These are phyloP conservation scores for Malthinus flaveolus DNA, from an alignment of 2,888 invertebrate species.

Conservation along the genomic window DNA sequence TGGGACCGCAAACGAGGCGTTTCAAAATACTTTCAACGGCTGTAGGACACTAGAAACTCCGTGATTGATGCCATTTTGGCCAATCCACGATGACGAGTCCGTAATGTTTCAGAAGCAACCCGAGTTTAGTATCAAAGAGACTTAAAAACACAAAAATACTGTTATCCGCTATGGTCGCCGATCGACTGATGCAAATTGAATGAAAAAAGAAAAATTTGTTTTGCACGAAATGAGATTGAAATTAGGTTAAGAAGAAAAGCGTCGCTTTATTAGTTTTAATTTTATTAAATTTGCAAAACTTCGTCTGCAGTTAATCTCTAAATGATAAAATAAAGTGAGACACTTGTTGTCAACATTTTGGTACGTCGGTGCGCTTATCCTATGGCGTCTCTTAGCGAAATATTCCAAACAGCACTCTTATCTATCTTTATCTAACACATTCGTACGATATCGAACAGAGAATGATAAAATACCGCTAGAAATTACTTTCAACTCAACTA, in stretches of 20 bases:
- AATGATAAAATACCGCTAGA: constrained; percentile 34
- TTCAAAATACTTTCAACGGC: too few species aligned
- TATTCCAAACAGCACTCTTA: constrained; percentile 1
- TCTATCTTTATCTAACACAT: constrained; percentile 12
- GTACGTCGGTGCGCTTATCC: constrained; percentile 27
- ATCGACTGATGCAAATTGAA: too few species aligned
- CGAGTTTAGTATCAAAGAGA: too few species aligned
- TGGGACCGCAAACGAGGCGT: too few species aligned
- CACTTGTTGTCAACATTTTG: constrained; percentile 26
- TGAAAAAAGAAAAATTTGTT: too few species aligned
- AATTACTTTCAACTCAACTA: constrained; percentile 40
- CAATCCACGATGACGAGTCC: too few species aligned
- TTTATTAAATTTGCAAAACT: background rate
- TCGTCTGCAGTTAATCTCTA: background rate
- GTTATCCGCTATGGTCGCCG: too few species aligned
- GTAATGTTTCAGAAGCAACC: too few species aligned
- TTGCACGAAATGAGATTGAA: background rate
- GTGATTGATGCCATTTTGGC: too few species aligned
- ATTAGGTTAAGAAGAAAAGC: constrained; percentile 1
- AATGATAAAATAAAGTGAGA: constrained; percentile 9
- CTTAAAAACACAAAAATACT: too few species aligned
- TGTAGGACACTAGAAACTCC: too few species aligned
- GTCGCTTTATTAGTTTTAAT: background rate
- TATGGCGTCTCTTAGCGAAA: constrained; percentile 8
- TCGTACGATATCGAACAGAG: constrained; percentile 12